phyloP scores from a whole-genome alignment of 2,888 invertebrate genomes.

The Ceraclea dissimilis region DNA sequence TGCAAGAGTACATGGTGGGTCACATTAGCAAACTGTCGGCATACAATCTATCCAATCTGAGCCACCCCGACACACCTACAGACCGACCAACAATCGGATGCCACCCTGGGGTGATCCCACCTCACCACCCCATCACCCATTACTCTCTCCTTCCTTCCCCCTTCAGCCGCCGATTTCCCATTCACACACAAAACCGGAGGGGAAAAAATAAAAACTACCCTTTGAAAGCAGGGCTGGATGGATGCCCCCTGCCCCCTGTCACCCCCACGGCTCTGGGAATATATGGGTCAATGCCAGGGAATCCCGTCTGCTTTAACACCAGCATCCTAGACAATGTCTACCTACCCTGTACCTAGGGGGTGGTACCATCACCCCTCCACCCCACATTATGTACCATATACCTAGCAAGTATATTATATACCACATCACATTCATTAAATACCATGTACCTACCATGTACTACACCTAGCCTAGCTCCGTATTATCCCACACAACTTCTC shows the following conservation, averaged over 20 bases:
- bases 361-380: not conserved
- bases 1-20: not conserved
- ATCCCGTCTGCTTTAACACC: conserved; percentile 28
- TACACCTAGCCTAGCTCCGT: not conserved
- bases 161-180: conserved; percentile 16
- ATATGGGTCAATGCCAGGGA: conserved; percentile 51
- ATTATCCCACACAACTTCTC: no score
- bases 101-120: not conserved
- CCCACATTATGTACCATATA: no score
- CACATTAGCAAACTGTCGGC: conserved; percentile 11
- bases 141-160: not conserved
- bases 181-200: conserved; percentile 25
- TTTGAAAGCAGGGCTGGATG: conserved; percentile 23
- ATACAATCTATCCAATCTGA: conserved; percentile 2
- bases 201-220: conserved; percentile 26
- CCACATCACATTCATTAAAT: not conserved
- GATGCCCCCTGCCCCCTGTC: conserved; percentile 29
- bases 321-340: conserved; percentile 26
- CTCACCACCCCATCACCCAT: not conserved
- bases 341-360: not conserved
- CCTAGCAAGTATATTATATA: not conserved
- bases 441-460: not conserved
- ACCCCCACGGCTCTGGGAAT: conserved; percentile 33
- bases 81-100: conserved; percentile 9
- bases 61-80: not conserved